phyloP scores from a whole-genome alignment of 1,140 invertebrate genomes.

The Heliconius eleuchia region DNA sequence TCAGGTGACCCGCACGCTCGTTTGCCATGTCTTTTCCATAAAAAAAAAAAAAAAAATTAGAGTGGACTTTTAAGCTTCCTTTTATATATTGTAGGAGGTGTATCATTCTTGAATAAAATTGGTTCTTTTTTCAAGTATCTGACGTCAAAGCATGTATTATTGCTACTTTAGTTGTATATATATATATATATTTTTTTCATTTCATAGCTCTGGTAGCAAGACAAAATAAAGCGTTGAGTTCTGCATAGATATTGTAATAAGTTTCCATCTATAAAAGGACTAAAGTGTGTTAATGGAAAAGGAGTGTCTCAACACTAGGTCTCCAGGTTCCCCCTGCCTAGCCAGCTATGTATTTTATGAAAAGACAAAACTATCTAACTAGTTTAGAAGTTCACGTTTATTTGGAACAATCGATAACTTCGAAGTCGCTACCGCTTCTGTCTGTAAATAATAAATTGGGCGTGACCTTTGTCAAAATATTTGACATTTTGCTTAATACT shows the following conservation, averaged over 20 bases:
- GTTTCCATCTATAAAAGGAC: too few species aligned
- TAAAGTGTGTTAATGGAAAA: too few species aligned
- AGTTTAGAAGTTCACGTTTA: neutral
- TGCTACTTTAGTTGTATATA: too few species aligned
- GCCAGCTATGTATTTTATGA: neutral
- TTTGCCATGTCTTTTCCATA: too few species aligned
- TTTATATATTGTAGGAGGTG: neutral
- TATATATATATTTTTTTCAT: too few species aligned
- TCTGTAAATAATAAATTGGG: constrained; percentile 45
- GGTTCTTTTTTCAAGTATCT: too few species aligned
- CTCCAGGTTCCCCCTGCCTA: neutral
- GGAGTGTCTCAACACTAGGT: neutral
- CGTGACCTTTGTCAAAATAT: constrained; percentile 57
- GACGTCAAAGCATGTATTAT: neutral
- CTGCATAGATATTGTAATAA: too few species aligned
- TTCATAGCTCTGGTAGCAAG: too few species aligned
- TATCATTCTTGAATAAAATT: neutral
- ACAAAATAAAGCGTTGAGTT: too few species aligned
- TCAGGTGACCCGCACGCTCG: too few species aligned
- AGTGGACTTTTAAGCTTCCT: neutral
- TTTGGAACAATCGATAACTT: constrained; percentile 11
- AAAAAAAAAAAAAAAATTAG: neutral
- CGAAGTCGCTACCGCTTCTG: neutral
- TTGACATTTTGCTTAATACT: constrained; percentile 45
- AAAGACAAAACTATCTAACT: neutral